Evolutionary conservation across 2,888 invertebrate species (phyloP), one percentile per base, ranked within the genome.

Genomic region (Bugulina stolonifera): DNA sequence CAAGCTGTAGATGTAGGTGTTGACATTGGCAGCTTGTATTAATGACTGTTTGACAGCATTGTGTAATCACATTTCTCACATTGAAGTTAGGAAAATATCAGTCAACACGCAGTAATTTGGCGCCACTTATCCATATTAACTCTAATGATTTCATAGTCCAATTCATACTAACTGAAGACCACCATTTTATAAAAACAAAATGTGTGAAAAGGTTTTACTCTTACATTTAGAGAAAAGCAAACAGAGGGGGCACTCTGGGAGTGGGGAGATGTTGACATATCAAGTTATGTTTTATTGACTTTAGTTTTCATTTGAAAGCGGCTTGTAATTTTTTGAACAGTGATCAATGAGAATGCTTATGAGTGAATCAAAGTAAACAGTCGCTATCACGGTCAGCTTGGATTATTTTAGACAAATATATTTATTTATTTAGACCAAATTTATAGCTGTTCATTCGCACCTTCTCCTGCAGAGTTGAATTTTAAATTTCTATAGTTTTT

Each of bases 281-380:
- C 64, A 64, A 25, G 64, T 25, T 22, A 10, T 64, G n/a, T 22
- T 34, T 64, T 64, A n/a, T 64, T 64, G 22, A 64, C 64, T 43
- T 43, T 43, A 43, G 43, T 43, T 43, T n/a, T 43, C 5, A 18
- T 43, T 43, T 43, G 10, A 43, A 43, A 10, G 43, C 43, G 18
- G 43, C 18, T 43, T 5, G 43, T 43, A 10, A 43, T 43, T 43
- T 10, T 43, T 43, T 43, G 18, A 43, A 43, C 18, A 5, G 5
- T 10, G 43, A 43, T 43, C 43, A 43, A 43, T 43, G 43, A 18
- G 18, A 10, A 18, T 43, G 18, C 18, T 43, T 10, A 18, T 18
- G 18, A 18, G 43, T 5, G 43, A 43, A 43, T 43, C 43, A 43
- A 43, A 43, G 43, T 43, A 43, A 43, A 43, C 43, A 43, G 43